Base-by-base conservation (phyloP, 2,113 vertebrate species). In the Corvus moneduloides region DNA sequence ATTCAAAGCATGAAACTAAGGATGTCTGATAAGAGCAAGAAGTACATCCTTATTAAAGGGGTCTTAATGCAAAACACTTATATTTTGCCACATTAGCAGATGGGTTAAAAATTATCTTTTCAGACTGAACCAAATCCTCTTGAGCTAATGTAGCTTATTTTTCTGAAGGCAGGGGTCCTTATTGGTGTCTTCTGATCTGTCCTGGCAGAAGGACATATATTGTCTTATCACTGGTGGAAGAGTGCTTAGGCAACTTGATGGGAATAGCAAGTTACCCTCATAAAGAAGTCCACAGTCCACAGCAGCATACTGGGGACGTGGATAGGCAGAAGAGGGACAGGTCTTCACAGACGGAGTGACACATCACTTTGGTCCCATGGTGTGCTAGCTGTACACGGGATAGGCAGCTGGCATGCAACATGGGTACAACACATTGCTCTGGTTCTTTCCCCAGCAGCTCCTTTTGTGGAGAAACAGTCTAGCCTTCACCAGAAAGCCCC, bases 1-100 rank as follows among this genome's bases (percentile, higher is more conserved):
- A 63, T 96, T 86, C 63, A 77, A 92, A 86, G 85, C 30, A 41
- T n/a, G 90, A 88, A 94, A 67, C 49, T 69, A 41, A 80, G 74
- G 15, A 54, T 73, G 24, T 66, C 87, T 76, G 79, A 80, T 80
- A 54, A 66, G 54, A 88, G 16, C 46, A 77, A 88, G 80, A 85
- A 73, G 37, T 54, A 58, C 30, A 52, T 59, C 63, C n/a, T 93
- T 55, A 55, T 84, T 89, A 88, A 55, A 58, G 37, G 10, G 27
- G 19, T 4, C 48, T 69, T 80, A 83, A 49, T 6, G 21, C 51
- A 86, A 86, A 93, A 41, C 30, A 69, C 9, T 41, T 56, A 18
- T 56, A 69, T 80, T 85, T 86, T 59, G 13, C 30, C 39, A 49
- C 30, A 61, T 58, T 88, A 79, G 46, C 32, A 77, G 46, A 61